Conservation (phyloP, 2,888 invertebrate genomes). For the Pseudanteris insignis region DNA sequence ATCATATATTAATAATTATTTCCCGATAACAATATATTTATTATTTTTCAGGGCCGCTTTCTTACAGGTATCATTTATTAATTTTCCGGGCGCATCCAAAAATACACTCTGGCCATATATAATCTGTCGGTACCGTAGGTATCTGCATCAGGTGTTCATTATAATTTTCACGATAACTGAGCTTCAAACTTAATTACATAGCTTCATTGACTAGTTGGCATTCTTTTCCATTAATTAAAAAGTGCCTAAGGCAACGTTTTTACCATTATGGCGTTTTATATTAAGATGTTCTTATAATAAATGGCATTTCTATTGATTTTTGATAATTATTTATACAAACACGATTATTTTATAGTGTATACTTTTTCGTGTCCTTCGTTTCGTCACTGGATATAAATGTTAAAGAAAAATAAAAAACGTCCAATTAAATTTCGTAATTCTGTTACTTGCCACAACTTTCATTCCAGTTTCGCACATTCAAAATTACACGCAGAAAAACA, state of each 20-base stretch:
- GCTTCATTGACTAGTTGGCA: constrained; percentile 50
- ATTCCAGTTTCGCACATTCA: too few species aligned
- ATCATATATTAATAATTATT: too few species aligned
- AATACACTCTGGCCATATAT: constrained; percentile 48
- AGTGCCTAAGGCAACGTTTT: constrained; percentile 52
- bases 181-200: constrained; percentile 42
- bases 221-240: constrained; percentile 49
- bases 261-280: constrained; percentile 37
- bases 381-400: too few species aligned
- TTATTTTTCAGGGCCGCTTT: constrained; percentile 2
- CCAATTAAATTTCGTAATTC: too few species aligned
- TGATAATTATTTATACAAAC: constrained; percentile 35
- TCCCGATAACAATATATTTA: constrained; percentile 13
- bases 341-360: constrained; percentile 18
- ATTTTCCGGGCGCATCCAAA: constrained; percentile 52
- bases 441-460: too few species aligned
- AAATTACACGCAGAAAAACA: too few species aligned
- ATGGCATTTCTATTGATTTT: constrained; percentile 28
- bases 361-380: too few species aligned
- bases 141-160: constrained; percentile 24
- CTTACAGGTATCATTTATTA: constrained; percentile 44
- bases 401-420: too few species aligned
- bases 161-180: constrained; percentile 35
- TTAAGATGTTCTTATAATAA: constrained; percentile 28
- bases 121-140: constrained; percentile 22